Conservation (phyloP, 2,888 invertebrate genomes). For the Saturnia japonica region DNA sequence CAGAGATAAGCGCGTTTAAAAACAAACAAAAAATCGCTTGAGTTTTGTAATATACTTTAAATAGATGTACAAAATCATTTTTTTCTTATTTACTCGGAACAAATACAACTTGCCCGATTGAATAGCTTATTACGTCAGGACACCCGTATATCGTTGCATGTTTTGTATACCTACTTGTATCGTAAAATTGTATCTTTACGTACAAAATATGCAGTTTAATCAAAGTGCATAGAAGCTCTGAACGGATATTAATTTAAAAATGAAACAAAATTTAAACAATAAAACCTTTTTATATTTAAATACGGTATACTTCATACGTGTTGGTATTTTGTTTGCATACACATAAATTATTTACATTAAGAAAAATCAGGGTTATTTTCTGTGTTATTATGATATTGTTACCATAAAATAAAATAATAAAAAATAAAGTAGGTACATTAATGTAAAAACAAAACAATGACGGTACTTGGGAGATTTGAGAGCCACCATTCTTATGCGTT, state of each 20-base stretch:
- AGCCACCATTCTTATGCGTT: too few relatives aligned
- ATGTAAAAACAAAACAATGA: too few relatives aligned
- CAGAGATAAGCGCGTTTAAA: too few relatives aligned
- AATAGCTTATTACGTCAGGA: neutral
- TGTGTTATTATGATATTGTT: too few relatives aligned
- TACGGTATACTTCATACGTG: neutral
- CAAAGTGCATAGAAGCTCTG: constrained; percentile 1
- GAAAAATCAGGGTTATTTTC: too few relatives aligned
- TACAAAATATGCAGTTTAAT: constrained; percentile 1
- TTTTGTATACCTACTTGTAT: constrained; percentile 24
- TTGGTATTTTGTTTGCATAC: neutral
- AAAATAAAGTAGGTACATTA: too few relatives aligned
- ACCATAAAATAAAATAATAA: too few relatives aligned
- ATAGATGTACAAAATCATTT: neutral
- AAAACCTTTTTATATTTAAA: neutral
- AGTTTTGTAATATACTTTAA: too few relatives aligned
- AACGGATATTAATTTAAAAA: constrained; percentile 13
- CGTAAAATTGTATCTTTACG: constrained; percentile 42
- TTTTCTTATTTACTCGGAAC: neutral
- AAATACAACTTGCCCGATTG: neutral
- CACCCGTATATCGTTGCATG: constrained; percentile 26
- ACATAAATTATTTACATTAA: neutral
- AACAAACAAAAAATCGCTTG: too few relatives aligned
- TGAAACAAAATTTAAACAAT: neutral
- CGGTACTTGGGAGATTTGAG: too few relatives aligned